These are phyloP conservation scores for Isurus oxyrinchus DNA, from an alignment of 2,113 vertebrate genomes.

Conservation along the genomic window DNA sequence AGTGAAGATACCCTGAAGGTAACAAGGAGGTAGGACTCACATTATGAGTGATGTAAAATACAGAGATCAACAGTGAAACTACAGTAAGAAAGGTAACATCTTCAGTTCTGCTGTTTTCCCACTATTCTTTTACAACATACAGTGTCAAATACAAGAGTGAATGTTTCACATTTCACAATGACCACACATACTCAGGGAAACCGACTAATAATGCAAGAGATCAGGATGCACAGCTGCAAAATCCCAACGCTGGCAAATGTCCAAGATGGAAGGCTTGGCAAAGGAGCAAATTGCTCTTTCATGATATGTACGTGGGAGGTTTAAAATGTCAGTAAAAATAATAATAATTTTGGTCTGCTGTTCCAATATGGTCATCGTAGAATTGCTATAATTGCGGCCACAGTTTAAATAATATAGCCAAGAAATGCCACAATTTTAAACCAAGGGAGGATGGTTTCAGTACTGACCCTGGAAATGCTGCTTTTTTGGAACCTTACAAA, in stretches of 20 bases:
- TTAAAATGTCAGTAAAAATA: not conserved
- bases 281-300: not conserved
- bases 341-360: not conserved
- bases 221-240: not conserved
- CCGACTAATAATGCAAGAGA: not conserved
- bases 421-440: not conserved
- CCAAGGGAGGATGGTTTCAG: not conserved
- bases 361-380: not conserved
- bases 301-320: not conserved
- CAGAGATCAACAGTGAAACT: not conserved
- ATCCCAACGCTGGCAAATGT: not conserved
- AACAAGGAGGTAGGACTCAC: not conserved
- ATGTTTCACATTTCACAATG: not conserved
- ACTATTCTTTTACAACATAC: not conserved
- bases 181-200: not conserved
- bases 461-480: not conserved
- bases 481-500: conserved; percentile 40
- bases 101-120: not conserved
- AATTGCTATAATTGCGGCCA: not conserved
- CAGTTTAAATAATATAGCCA: not conserved
- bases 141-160: not conserved
- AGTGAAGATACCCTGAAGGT: not conserved
- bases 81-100: not conserved
- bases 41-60: not conserved
- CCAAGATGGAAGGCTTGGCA: not conserved